Evolutionary conservation across 2,113 vertebrate species (phyloP), one percentile per base, ranked within the genome.

Genomic region (Pavo muticus): DNA sequence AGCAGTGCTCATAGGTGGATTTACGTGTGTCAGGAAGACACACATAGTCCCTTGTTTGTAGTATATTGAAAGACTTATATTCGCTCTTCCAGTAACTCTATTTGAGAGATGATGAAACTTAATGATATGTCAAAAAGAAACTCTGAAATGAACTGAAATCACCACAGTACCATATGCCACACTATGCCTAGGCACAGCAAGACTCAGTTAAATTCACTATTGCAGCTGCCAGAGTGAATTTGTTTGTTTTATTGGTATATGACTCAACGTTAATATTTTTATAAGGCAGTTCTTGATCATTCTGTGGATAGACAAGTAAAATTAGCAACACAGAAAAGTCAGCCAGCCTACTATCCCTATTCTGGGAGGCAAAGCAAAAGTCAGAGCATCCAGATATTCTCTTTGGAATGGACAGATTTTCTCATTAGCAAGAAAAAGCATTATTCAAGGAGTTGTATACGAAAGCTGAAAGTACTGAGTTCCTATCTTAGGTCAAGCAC

Each of bases 241-340:
- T 95, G 57, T 92, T 91, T 93, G 45, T 92, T 92, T 94, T 96
- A 96, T 48, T 95, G 80, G 80, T 87, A 78, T 65, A 81, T 82
- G 86, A 88, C 65, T 96, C 94, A 94, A 91, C 57, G 72, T 91
- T 88, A 91, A 88, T 91, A 94, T 89, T 95, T 94, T 94, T 84
- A 70, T 78, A 74, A 93, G 79, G 74, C 32, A 84, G 52, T 56
- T 92, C 61, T 93, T 95, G 47, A 86, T 93, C 88, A 87, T 87
- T 71, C 61, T 81, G 59, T 65, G 0, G 27, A 71, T 65, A 94
- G 67, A 74, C 56, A 64, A 90, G 47, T 77, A 88, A 73, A 32
- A 78, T 78, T 65, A 90, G 50, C 74, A 88, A 83, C 47, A 78
- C 14, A 74, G n/a, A 37, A 81, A 75, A 50, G 56, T 16, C 2